Conservation (phyloP, 2,888 invertebrate genomes). For the Quadriops clusia region DNA sequence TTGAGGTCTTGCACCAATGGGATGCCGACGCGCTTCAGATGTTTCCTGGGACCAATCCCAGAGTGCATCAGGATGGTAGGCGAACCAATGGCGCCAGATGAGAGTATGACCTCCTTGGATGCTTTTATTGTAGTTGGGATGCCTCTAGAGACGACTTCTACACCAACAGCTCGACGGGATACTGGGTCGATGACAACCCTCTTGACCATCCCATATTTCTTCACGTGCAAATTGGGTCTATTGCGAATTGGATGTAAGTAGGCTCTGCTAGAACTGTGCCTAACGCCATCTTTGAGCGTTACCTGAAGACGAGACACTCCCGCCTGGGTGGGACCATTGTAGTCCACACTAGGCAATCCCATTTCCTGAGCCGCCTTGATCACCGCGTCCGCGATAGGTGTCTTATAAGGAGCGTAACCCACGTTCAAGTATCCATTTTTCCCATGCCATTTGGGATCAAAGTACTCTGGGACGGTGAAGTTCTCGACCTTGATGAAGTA, state of each 20-base stretch:
- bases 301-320: conserved; percentile 44
- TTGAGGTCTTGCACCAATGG: conserved; percentile 40
- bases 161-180: conserved; percentile 35
- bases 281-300: conserved; percentile 39
- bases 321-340: conserved; percentile 47
- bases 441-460: conserved; percentile 38
- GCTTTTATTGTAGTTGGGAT: conserved; percentile 31
- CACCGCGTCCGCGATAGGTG: conserved; percentile 49
- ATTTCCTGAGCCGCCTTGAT: conserved; percentile 49
- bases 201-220: conserved; percentile 39
- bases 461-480: conserved; percentile 68
- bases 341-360: conserved; percentile 53
- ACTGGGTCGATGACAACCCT: conserved; percentile 35
- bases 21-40: conserved; percentile 32
- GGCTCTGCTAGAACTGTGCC: conserved; percentile 40
- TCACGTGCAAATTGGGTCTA: conserved; percentile 42
- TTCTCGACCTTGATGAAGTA: conserved; percentile 78
- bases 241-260: conserved; percentile 38
- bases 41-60: conserved; percentile 42
- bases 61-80: conserved; percentile 72
- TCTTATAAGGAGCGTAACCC: conserved; percentile 45
- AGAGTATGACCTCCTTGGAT: conserved; percentile 47
- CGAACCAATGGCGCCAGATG: conserved; percentile 54
- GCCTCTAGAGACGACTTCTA: conserved; percentile 34
- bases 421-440: conserved; percentile 45